Conservation (phyloP, 2,888 invertebrate genomes). For the Limnephilus auricula region DNA sequence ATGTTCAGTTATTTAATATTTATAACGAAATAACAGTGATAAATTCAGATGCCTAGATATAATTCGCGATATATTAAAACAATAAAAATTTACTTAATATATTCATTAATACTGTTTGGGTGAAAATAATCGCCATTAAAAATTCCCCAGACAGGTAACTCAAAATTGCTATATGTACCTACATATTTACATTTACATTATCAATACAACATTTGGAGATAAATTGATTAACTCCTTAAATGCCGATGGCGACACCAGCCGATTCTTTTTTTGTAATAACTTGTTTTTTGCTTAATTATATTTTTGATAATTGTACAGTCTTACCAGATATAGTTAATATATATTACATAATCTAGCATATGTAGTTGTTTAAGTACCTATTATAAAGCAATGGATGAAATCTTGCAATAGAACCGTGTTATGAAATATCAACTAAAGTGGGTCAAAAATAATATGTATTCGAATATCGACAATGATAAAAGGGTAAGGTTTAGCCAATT, state of each 20-base stretch:
- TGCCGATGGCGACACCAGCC: no score
- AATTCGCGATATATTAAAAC: neutral
- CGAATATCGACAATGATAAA: no score
- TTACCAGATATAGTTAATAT: no score
- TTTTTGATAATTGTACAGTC: no score
- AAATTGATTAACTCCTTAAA: neutral
- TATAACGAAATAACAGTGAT: neutral
- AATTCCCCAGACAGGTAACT: neutral
- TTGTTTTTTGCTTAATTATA: no score
- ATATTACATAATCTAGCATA: no score
- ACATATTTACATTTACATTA: neutral
- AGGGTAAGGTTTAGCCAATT: no score
- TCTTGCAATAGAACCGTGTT: no score
- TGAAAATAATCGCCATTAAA: neutral
- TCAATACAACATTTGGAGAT: neutral
- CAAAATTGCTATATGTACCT: neutral
- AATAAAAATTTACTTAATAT: neutral
- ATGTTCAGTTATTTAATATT: no score
- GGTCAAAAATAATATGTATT: neutral
- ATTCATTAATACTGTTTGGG: neutral
- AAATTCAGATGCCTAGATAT: neutral
- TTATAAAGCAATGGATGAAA: no score
- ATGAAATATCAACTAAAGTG: neutral
- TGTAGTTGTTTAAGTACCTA: no score
- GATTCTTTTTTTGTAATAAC: no score